These are phyloP conservation scores for Luffia ferchaultella DNA, from an alignment of 2,888 invertebrate genomes.

Conservation along the genomic window DNA sequence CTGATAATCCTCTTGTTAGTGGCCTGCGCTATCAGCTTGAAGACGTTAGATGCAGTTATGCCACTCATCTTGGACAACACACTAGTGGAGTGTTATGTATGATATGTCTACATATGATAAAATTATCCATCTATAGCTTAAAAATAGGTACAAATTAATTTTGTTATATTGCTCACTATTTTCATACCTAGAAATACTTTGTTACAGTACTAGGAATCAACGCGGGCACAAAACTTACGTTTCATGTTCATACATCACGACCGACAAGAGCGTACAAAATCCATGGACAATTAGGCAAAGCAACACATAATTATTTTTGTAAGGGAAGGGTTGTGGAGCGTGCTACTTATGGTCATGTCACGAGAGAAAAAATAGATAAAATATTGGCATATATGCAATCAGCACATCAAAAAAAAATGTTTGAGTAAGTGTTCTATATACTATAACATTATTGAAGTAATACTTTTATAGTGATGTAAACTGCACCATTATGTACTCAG, in stretches of 20 bases:
- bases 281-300: constrained; percentile 77
- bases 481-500: too few species aligned
- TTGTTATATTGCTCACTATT: too few species aligned
- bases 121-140: too few species aligned
- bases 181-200: too few species aligned
- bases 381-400: constrained; percentile 84
- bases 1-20: constrained; percentile 77
- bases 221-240: constrained; percentile 65
- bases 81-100: constrained; percentile 80
- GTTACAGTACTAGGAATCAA: constrained; percentile 78
- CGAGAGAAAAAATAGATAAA: constrained; percentile 72
- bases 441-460: constrained; percentile 3
- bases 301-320: constrained; percentile 76
- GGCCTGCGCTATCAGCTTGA: constrained; percentile 77
- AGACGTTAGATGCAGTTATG: constrained; percentile 71
- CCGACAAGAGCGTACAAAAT: constrained; percentile 77
- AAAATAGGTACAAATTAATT: too few species aligned
- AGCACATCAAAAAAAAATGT: constrained; percentile 87
- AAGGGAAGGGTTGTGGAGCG: constrained; percentile 76
- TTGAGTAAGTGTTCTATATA: constrained; percentile 69
- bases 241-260: constrained; percentile 65
- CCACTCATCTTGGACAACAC: constrained; percentile 68
- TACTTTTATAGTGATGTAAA: too few species aligned
- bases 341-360: constrained; percentile 76
- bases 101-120: constrained; percentile 19